These are phyloP conservation scores for Aphaenogaster ashmeadi DNA, from an alignment of 1,140 invertebrate genomes.

Conservation along the genomic window DNA sequence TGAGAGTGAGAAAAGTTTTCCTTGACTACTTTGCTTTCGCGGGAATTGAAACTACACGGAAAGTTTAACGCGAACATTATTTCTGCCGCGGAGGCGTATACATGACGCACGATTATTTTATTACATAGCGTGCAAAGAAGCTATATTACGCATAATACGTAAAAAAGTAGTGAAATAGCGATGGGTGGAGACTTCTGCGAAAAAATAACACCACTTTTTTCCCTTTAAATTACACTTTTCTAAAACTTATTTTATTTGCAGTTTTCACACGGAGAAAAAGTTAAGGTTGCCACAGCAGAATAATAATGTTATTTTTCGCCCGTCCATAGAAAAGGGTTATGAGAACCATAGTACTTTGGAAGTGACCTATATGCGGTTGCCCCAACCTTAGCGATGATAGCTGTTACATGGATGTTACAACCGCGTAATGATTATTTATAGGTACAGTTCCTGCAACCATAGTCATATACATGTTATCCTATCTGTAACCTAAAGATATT, in stretches of 20 bases:
- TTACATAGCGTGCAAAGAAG: background rate
- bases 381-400: no score
- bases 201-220: background rate
- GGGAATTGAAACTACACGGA: background rate
- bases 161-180: background rate
- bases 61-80: conserved; percentile 15
- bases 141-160: conserved; percentile 21
- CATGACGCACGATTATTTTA: background rate
- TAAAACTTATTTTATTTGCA: conserved; percentile 42
- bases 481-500: no score
- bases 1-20: background rate
- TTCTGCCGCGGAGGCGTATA: background rate
- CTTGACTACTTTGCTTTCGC: background rate
- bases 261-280: background rate
- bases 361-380: no score
- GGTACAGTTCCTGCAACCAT: no score
- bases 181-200: conserved; percentile 6
- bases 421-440: no score
- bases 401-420: no score
- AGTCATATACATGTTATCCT: no score
- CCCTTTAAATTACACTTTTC: background rate
- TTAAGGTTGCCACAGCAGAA: no score
- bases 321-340: no score
- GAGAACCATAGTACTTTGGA: no score
- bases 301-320: no score